Percentiles rank a stretch among this genome's conserved stretches.
Conservation (phyloP, 2,797 vertebrate genomes). For the Megaceryle alcyon region DNA sequence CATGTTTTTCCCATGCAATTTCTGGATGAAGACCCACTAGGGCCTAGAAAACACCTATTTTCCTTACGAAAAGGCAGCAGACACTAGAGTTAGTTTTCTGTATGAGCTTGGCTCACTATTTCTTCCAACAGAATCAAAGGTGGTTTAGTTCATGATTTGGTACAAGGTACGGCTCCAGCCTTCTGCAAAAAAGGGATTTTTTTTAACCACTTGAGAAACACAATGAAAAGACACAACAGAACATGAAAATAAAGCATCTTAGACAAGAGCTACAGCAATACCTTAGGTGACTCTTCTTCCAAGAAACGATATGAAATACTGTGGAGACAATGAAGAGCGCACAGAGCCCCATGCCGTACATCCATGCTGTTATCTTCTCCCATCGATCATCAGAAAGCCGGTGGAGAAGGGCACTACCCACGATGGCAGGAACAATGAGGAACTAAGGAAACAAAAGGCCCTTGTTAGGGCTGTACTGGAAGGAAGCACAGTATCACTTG, state of each 20-base stretch:
- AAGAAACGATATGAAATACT: conserved; percentile 93
- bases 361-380: conserved; percentile 94
- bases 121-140: neutral
- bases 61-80: neutral
- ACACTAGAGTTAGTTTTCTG: neutral
- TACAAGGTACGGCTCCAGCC: neutral
- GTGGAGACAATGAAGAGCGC: conserved; percentile 96
- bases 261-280: conserved; percentile 22
- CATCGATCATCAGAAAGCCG: conserved; percentile 90
- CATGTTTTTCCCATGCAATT: neutral
- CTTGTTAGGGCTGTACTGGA: neutral
- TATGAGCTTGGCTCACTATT: neutral
- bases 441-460: conserved; percentile 76
- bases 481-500: neutral
- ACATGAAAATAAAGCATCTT: neutral
- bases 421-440: conserved; percentile 92
- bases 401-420: conserved; percentile 92
- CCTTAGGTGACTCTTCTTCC: conserved; percentile 99
- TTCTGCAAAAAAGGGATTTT: neutral
- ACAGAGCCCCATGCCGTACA: conserved; percentile 94
- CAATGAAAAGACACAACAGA: neutral
- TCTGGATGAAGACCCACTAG: neutral
- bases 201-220: neutral
- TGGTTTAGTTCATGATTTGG: neutral
- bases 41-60: neutral